These are phyloP conservation scores for Smittia sp. DNA, from an alignment of 2,888 invertebrate species.

Conservation along the genomic window DNA sequence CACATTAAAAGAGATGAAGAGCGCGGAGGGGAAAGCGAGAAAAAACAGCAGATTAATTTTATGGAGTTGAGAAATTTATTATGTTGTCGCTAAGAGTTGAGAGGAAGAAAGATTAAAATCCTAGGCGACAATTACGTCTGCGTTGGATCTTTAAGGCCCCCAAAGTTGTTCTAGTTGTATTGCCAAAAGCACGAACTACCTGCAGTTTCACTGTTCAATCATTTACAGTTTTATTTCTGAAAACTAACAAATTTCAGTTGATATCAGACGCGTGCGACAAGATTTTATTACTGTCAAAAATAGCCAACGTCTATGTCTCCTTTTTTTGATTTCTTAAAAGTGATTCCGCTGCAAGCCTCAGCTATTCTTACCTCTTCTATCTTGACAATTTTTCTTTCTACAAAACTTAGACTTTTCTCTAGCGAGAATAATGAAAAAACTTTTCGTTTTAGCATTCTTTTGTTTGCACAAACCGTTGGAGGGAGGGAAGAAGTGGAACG, in stretches of 20 bases:
- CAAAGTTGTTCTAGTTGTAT: too few species aligned
- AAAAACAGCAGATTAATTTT: conserved; percentile 20
- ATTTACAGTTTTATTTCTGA: too few species aligned
- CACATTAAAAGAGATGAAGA: conserved; percentile 1
- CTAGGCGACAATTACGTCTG: too few species aligned
- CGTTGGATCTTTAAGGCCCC: too few species aligned
- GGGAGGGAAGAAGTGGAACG: background rate
- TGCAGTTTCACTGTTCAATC: too few species aligned
- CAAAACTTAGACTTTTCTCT: conserved; percentile 13
- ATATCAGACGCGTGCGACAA: too few species aligned
- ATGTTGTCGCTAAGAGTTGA: background rate
- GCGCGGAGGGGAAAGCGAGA: background rate
- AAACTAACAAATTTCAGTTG: too few species aligned
- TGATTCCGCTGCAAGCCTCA: too few species aligned
- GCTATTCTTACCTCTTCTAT: conserved; percentile 3
- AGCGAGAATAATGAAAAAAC: conserved; percentile 37
- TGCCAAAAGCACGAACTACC: too few species aligned
- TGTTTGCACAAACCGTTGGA: background rate
- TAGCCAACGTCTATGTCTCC: too few species aligned
- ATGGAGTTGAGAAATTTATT: conserved; percentile 10
- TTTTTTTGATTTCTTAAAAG: too few species aligned
- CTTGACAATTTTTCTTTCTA: background rate
- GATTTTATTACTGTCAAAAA: too few species aligned
- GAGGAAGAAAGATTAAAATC: background rate
- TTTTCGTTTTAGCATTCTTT: conserved; percentile 32